Evolutionary conservation across 2,888 invertebrate species (phyloP).

Genomic region (Hemistola chrysoprasaria): DNA sequence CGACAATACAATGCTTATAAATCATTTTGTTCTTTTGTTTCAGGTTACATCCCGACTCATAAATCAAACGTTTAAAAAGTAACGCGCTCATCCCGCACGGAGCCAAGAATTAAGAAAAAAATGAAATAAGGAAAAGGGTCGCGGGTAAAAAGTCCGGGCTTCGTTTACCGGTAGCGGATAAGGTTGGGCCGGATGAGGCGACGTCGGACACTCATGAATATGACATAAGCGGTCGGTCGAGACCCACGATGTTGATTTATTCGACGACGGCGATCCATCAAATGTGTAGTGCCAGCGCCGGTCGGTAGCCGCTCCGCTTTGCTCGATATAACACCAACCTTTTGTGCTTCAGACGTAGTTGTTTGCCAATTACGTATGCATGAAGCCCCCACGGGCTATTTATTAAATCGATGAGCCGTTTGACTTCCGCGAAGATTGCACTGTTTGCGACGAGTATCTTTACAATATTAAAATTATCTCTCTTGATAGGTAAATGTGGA

Average conservation of each 20-base stretch:
- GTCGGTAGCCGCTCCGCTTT: conserved; percentile 29
- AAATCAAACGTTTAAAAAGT: conserved; percentile 51
- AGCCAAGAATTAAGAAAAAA: conserved; percentile 50
- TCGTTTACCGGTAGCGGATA: conserved; percentile 48
- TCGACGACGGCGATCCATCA: conserved; percentile 65
- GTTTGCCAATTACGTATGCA: conserved; percentile 58
- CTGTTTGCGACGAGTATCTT: conserved; percentile 32
- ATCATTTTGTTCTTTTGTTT: conserved; percentile 53
- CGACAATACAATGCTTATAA: conserved; percentile 34
- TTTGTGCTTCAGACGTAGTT: conserved; percentile 41
- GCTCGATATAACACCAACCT: conserved; percentile 38
- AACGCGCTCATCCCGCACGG: conserved; percentile 37
- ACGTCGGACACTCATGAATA: conserved; percentile 65
- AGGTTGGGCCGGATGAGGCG: conserved; percentile 7
- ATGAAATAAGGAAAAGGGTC: conserved; percentile 52
- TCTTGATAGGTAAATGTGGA: too few species aligned
- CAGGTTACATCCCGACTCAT: conserved; percentile 49
- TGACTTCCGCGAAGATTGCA: conserved; percentile 36
- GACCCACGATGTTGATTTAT: conserved; percentile 68
- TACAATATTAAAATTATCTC: too few species aligned
- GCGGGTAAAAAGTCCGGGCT: conserved; percentile 40
- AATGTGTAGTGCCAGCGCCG: conserved; percentile 38
- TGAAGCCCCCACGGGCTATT: conserved; percentile 44
- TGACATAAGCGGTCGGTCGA: conserved; percentile 65
- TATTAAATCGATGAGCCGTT: conserved; percentile 46